Base-by-base conservation (phyloP, 2,888 invertebrate genomes). In the Meganola albula region DNA sequence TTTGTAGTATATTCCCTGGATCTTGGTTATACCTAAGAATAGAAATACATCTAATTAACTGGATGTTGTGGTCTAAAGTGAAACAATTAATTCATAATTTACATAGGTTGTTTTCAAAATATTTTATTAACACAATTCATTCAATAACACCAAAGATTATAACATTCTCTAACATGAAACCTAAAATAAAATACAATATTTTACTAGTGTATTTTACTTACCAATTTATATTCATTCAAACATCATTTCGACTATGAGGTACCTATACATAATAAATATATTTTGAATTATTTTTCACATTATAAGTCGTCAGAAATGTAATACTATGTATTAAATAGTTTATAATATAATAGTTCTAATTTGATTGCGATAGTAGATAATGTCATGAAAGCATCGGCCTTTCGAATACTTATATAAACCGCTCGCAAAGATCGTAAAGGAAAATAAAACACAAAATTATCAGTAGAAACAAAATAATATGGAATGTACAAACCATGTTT, bases 401-500 rank as follows among this genome's bases (percentile, higher is more conserved):
- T 66, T 63, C 61, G 57, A 67, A 63, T 53, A 67, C 56, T 58
- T 64, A 20, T 20, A 20, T 32, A 48, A 57, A 69, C 70, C 56
- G 63, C 64, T 71, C 58, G 62, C 71, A 58, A 64, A 71, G 62
- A 65, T 59, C 53, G 65, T 64, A 62, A 58, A 84, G 79, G 79
- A 80, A 85, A 83, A 82, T 83, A 84, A 84, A 83, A 84, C 78
- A 71, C 74, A 73, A 65, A 69, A 76, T 68, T 74, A 73, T 74
- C 63, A 84, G 80, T 83, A 84, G 86, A 88, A 89, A 89, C 87
- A 87, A 90, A 90, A 87, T 88, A 89, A 89, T 89, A 90, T 91
- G 91, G 91, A 92, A 91, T 91, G 91, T 91, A 91, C 91, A 91
- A 91, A 91, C 91, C 89, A 89, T 90, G 88, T 89, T 89, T 88